Evolutionary conservation across 2,888 invertebrate species (phyloP).

Genomic region (Thyatira batis): DNA sequence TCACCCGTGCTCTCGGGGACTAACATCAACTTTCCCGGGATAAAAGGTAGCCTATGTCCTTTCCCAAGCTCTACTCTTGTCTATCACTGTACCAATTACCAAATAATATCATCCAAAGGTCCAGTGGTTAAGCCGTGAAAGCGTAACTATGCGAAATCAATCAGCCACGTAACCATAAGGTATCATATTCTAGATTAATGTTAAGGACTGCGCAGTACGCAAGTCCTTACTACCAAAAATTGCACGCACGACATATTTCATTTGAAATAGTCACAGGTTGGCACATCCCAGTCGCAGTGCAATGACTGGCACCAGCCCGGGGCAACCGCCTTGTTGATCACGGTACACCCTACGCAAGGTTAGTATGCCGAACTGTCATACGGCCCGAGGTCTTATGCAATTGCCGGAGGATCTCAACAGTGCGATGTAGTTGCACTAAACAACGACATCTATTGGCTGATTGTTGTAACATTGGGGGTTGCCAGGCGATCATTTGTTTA

Average conservation of each 20-base stretch:
- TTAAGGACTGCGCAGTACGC: constrained; percentile 83
- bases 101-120: no score
- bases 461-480: constrained; percentile 9
- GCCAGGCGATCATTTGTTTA: neutral
- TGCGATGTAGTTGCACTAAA: constrained; percentile 49
- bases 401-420: constrained; percentile 42
- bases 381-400: constrained; percentile 40
- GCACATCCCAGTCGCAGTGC: constrained; percentile 84
- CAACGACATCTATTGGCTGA: constrained; percentile 64
- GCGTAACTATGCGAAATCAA: no score
- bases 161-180: no score
- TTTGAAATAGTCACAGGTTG: constrained; percentile 82
- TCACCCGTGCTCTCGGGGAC: no score
- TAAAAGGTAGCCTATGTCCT: no score
- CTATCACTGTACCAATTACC: no score
- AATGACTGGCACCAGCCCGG: constrained; percentile 85
- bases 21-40: no score
- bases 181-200: constrained; percentile 11
- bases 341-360: constrained; percentile 89
- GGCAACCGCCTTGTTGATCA: constrained; percentile 87
- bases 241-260: constrained; percentile 83
- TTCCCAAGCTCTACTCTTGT: no score
- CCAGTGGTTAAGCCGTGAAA: no score
- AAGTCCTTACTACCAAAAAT: constrained; percentile 85
- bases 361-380: constrained; percentile 70